These are phyloP conservation scores for Eulemur rufifrons DNA, from an alignment of 2,113 vertebrate genomes.

Conservation along the genomic window DNA sequence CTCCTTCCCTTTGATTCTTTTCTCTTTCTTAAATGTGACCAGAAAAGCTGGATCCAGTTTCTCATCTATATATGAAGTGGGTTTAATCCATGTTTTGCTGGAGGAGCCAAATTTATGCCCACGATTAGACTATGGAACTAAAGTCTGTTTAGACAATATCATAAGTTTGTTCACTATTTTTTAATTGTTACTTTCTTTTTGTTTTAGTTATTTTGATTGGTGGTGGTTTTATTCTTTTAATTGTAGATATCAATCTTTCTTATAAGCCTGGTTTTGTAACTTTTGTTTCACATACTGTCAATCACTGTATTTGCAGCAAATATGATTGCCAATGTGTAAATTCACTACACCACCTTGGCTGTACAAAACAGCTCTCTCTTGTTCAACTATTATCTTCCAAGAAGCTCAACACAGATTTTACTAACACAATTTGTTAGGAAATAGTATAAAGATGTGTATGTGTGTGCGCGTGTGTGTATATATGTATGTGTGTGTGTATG, in stretches of 20 bases:
- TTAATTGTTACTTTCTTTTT: not conserved
- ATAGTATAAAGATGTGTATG: not conserved
- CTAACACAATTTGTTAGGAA: not conserved
- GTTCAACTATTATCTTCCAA: not conserved
- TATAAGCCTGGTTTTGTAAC: not conserved
- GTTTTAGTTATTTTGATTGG: not conserved
- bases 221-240: not conserved
- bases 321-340: not conserved
- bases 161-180: not conserved
- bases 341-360: not conserved
- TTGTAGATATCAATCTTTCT: not conserved
- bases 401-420: not conserved
- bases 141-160: not conserved
- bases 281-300: not conserved
- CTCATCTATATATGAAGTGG: not conserved
- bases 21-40: not conserved
- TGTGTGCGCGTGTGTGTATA: no score
- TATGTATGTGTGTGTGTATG: no score
- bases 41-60: not conserved
- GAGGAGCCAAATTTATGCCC: not conserved
- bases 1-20: not conserved
- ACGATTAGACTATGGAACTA: not conserved
- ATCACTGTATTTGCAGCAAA: not conserved
- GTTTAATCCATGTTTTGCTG: not conserved
- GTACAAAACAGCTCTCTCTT: not conserved